Evolutionary conservation across 2,888 invertebrate species (phyloP).

Genomic region (Drosophila seclusa): DNA sequence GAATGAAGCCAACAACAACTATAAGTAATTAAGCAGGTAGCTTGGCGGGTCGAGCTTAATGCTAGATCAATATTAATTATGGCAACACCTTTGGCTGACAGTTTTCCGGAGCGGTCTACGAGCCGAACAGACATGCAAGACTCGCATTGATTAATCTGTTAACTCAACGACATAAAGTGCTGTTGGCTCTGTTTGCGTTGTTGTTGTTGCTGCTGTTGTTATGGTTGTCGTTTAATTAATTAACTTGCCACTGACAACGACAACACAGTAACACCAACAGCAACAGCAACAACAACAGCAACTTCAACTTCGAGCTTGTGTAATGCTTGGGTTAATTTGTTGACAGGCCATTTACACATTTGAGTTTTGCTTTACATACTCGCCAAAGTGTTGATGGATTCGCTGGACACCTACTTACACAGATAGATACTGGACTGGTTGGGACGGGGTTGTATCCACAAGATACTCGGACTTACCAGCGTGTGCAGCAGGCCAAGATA

Average conservation of each 20-base stretch:
- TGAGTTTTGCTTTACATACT: conserved; percentile 58
- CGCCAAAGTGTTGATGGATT: conserved; percentile 50
- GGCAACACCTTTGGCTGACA: conserved; percentile 72
- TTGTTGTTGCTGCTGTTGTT: conserved; percentile 33
- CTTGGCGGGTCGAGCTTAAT: conserved; percentile 38
- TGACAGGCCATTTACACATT: conserved; percentile 74
- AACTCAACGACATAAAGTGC: conserved; percentile 55
- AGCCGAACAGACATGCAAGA: conserved; percentile 42
- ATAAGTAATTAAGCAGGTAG: conserved; percentile 24
- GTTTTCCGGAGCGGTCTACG: conserved; percentile 43
- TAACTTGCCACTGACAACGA: conserved; percentile 56
- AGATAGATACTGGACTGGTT: conserved; percentile 14
- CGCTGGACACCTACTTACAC: conserved; percentile 30
- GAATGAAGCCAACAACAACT: conserved; percentile 11
- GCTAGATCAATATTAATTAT: conserved; percentile 76
- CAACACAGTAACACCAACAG: conserved; percentile 32
- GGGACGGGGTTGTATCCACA: conserved; percentile 28
- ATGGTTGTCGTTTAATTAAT: conserved; percentile 63
- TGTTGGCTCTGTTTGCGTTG: conserved; percentile 30
- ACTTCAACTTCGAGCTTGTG: conserved; percentile 27
- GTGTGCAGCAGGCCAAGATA: conserved; percentile 83
- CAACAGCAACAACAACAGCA: conserved; percentile 1
- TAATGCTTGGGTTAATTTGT: conserved; percentile 74
- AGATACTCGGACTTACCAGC: conserved; percentile 74
- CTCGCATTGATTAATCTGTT: conserved; percentile 75